Evolutionary conservation across 2,797 vertebrate genomes (phyloP).

Genomic region (Diplodus sargus): DNA sequence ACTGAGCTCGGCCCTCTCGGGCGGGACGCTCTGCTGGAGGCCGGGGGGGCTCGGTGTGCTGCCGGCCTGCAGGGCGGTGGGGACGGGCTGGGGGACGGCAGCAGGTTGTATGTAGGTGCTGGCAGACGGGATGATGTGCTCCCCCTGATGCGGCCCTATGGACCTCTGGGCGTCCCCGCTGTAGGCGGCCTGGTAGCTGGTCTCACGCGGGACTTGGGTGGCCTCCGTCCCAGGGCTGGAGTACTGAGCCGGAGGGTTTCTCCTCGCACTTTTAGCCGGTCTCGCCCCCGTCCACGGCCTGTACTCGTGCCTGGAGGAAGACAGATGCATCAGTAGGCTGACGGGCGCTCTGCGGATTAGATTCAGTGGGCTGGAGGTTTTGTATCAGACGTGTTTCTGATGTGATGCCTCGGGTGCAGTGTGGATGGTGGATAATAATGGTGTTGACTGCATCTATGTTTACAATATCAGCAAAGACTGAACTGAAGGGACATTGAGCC

Average conservation of each 20-base stretch:
- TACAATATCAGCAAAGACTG: not conserved
- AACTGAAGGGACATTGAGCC: not conserved
- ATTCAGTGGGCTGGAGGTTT: not conserved
- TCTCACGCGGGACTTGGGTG: slow-evolving; percentile 80
- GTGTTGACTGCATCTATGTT: not conserved
- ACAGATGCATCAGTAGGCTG: slow-evolving; percentile 30
- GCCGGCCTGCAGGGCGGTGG: slow-evolving; percentile 39
- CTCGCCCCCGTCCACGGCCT: slow-evolving; percentile 90
- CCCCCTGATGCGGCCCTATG: slow-evolving; percentile 61
- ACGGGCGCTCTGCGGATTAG: not conserved
- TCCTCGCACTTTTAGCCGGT: slow-evolving; percentile 87
- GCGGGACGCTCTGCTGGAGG: slow-evolving; percentile 61
- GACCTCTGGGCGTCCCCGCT: slow-evolving; percentile 81
- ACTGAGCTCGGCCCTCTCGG: slow-evolving; percentile 65
- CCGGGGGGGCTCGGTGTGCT: slow-evolving; percentile 30
- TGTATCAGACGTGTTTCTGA: not conserved
- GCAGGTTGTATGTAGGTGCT: slow-evolving; percentile 57
- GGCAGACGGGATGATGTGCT: slow-evolving; percentile 48
- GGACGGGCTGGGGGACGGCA: slow-evolving; percentile 38
- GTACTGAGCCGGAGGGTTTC: slow-evolving; percentile 79
- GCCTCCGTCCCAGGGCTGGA: slow-evolving; percentile 82
- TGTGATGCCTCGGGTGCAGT: not conserved
- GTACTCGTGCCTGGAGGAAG: slow-evolving; percentile 89
- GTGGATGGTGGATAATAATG: not conserved
- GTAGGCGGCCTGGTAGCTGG: slow-evolving; percentile 92